These are phyloP conservation scores for Acrossocheilus wenchowensis DNA, from an alignment of 2,797 vertebrate genomes.

Conservation along the genomic window DNA sequence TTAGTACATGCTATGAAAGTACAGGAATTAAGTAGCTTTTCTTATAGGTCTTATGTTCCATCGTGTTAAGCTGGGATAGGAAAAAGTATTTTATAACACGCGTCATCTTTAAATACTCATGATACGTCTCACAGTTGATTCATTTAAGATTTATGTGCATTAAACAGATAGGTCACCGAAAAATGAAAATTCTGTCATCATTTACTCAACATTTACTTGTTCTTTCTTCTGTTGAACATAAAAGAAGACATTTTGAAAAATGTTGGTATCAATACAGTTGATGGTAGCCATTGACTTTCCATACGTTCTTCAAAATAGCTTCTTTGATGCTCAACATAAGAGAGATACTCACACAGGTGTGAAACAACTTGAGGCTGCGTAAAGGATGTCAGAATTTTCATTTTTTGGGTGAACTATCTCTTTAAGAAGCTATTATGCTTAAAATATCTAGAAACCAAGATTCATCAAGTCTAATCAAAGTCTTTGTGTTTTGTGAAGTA, in stretches of 20 bases:
- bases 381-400: not conserved
- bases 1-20: not conserved
- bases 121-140: not conserved
- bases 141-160: not conserved
- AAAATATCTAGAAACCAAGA: not conserved
- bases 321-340: not conserved
- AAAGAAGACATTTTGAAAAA: not conserved
- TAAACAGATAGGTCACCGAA: not conserved
- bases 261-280: not conserved
- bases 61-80: not conserved
- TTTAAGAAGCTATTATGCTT: not conserved
- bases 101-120: not conserved
- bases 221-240: not conserved
- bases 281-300: not conserved
- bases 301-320: not conserved
- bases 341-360: not conserved
- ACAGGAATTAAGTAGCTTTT: not conserved
- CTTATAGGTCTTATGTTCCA: no score
- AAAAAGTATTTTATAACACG: not conserved
- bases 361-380: not conserved
- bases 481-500: slow-evolving; percentile 19
- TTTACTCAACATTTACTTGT: not conserved
- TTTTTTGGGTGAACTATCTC: not conserved
- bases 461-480: not conserved
- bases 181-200: not conserved